Evolutionary conservation across 53 echinoderm and acorn worm species (phyloP), one percentile per base, ranked within the genome.

Genomic region (Paelopatides confundens): DNA sequence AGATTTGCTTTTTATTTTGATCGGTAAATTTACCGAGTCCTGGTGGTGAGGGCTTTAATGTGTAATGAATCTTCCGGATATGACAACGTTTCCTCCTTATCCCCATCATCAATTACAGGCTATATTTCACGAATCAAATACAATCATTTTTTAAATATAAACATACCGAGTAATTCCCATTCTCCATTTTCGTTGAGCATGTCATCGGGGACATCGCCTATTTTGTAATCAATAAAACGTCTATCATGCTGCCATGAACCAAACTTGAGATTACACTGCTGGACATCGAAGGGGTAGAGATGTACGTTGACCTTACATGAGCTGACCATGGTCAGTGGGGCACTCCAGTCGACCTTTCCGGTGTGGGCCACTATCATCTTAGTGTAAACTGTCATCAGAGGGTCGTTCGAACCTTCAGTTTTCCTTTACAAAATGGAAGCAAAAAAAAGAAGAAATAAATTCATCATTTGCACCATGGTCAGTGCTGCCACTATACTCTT

Each of bases 191-290:
- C 76, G 40, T 81, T 39, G 21, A 88, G 68, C 24, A 83, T 85
- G 2, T 68, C 81, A 8, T 91, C 82, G 17, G 85, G 40, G 43
- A 69, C 28, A 1, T 67, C 69, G 7, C 79, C 87, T 9, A 86
- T 52, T 34, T 35, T 40, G 58, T 99, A 99, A 88, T 99, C 95
- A 18, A 99, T 96, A 64, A 71, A 96, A 17, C 74, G 65, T 21
- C 87, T 87, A 36, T 99, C 99, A 77, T 99, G 95, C 77, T 99
- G 99, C 99, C 99, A 99, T n/a, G 99, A 99, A 4, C 99, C 99
- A 76, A 99, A 94, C 90, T 91, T 92, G 39, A 99, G 81, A 1
- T 62, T 62, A 52, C 99, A 99, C 65, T 90, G 67, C 91, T 99
- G 99, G 30, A 86, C 85, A 81, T 99, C 99, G 64, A 99, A 99